Percentiles rank a stretch among this genome's conserved stretches.
Conservation (phyloP, 2,797 vertebrate species). For the Oceanodroma leucorhoa region DNA sequence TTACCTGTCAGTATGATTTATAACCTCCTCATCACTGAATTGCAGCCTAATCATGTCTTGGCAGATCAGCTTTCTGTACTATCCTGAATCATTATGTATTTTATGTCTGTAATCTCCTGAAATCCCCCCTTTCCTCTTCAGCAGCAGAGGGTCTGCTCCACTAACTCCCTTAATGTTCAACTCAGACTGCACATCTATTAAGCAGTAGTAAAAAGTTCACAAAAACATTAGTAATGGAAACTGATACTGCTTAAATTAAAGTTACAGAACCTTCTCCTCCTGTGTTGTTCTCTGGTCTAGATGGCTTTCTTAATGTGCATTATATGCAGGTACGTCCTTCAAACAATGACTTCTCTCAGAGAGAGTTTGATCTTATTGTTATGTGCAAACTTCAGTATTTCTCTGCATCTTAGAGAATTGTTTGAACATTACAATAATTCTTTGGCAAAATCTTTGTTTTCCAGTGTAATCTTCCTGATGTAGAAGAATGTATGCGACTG, state of each 20-base stretch:
- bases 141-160: background rate
- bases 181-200: background rate
- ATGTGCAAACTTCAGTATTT: background rate
- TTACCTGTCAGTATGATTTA: background rate
- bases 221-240: background rate
- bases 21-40: background rate
- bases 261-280: background rate
- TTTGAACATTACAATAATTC: background rate
- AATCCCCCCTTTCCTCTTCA: background rate
- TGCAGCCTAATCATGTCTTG: background rate
- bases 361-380: background rate
- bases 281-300: background rate
- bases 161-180: background rate
- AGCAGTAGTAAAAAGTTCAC: background rate
- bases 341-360: background rate
- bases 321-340: background rate
- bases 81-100: background rate
- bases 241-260: background rate
- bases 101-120: background rate
- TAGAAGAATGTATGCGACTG: slow-evolving; percentile 83
- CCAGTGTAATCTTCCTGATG: slow-evolving; percentile 87
- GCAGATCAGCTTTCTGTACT: background rate
- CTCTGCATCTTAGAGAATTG: background rate
- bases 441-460: slow-evolving; percentile 49
- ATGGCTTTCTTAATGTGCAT: background rate